phyloP scores from a whole-genome alignment of 2,797 vertebrate genomes.

The Sebastolobus altivelis region DNA sequence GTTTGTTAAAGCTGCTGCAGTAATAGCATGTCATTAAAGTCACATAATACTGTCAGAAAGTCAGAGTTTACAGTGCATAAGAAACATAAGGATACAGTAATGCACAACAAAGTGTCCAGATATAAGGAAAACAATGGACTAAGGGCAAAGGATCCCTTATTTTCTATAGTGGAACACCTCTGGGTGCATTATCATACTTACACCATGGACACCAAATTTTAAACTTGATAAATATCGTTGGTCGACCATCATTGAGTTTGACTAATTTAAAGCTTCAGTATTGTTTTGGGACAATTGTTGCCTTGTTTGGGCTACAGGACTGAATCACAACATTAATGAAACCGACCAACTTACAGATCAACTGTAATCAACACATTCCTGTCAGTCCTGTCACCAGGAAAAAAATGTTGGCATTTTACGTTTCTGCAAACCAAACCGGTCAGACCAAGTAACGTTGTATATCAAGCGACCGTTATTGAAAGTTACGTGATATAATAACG shows the following conservation, averaged over 20 bases:
- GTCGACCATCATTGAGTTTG: neutral
- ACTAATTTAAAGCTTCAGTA: neutral
- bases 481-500: neutral
- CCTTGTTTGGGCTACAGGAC: no score
- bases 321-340: neutral
- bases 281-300: neutral
- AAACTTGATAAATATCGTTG: neutral
- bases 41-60: neutral
- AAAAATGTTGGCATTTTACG: neutral
- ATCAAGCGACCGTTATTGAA: neutral
- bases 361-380: neutral
- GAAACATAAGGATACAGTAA: neutral
- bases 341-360: neutral
- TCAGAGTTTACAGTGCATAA: neutral
- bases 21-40: neutral
- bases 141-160: neutral
- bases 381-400: neutral
- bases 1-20: slow-evolving; percentile 36
- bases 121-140: neutral
- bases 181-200: neutral
- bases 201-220: neutral
- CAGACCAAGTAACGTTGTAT: neutral
- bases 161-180: neutral
- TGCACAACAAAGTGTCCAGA: neutral
- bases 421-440: neutral